phyloP scores from a whole-genome alignment of 2,888 invertebrate genomes.

The Acanthoscelides obtectus region DNA sequence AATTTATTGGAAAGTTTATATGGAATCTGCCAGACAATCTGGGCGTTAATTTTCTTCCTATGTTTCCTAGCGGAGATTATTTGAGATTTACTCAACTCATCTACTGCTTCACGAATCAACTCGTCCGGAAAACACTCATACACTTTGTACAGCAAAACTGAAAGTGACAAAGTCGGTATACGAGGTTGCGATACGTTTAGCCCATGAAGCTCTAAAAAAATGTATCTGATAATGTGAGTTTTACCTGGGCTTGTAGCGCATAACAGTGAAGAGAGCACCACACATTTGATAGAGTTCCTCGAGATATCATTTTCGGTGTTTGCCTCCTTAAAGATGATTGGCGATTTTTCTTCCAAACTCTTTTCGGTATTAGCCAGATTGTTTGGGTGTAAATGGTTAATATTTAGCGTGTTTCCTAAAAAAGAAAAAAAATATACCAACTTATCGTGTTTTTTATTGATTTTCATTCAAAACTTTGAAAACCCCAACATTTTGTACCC shows the following conservation, averaged over 20 bases:
- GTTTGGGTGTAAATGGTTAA: conserved; percentile 28
- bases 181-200: not conserved
- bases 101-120: conserved; percentile 56
- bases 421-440: conserved; percentile 3
- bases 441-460: too few species aligned
- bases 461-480: too few species aligned
- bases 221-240: too few species aligned
- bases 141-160: conserved; percentile 57
- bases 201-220: too few species aligned
- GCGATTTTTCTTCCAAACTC: conserved; percentile 11
- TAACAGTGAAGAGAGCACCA: conserved; percentile 57
- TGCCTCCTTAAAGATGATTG: conserved; percentile 18
- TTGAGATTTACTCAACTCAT: conserved; percentile 49
- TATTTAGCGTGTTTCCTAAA: conserved; percentile 17
- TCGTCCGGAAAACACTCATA: conserved; percentile 69
- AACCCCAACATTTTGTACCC: too few species aligned
- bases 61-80: conserved; percentile 25
- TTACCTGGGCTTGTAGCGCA: not conserved
- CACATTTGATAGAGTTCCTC: conserved; percentile 52
- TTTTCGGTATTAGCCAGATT: conserved; percentile 16
- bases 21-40: conserved; percentile 27
- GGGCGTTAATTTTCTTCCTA: conserved; percentile 5
- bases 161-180: conserved; percentile 51
- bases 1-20: conserved; percentile 49
- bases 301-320: conserved; percentile 48